These are phyloP conservation scores for Probosciger aterrimus DNA, from an alignment of 2,113 vertebrate species.

Conservation along the genomic window DNA sequence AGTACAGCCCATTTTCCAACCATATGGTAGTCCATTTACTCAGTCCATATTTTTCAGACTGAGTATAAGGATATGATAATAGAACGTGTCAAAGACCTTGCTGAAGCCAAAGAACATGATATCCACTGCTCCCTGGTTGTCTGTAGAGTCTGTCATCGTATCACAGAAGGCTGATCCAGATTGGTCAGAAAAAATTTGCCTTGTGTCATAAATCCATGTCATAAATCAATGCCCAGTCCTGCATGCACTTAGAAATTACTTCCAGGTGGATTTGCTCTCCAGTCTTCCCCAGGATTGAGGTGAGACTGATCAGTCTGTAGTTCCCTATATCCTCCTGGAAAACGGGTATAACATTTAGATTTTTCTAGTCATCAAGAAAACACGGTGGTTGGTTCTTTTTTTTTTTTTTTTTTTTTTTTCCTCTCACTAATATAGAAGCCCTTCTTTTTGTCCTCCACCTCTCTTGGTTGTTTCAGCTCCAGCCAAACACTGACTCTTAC, in stretches of 20 bases:
- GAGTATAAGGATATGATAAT: neutral
- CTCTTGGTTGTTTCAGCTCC: neutral
- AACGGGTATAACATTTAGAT: neutral
- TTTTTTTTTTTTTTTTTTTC: neutral
- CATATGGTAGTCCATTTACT: neutral
- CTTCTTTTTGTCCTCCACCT: neutral
- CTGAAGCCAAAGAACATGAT: neutral
- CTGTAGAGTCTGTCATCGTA: neutral
- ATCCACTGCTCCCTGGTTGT: neutral
- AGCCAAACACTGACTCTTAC: neutral
- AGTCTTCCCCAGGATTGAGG: neutral
- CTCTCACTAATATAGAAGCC: neutral
- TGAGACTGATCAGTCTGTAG: neutral
- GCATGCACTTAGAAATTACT: neutral
- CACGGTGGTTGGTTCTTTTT: neutral
- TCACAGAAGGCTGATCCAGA: neutral
- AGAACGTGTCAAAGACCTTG: neutral
- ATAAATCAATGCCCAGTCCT: neutral
- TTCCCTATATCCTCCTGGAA: neutral
- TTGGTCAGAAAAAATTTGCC: neutral
- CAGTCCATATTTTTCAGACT: neutral
- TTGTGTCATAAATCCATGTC: neutral
- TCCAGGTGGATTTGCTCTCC: neutral
- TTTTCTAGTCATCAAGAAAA: neutral
- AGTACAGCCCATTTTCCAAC: neutral